Conservation (phyloP, 2,797 vertebrate genomes). For the Peromyscus attwateri region DNA sequence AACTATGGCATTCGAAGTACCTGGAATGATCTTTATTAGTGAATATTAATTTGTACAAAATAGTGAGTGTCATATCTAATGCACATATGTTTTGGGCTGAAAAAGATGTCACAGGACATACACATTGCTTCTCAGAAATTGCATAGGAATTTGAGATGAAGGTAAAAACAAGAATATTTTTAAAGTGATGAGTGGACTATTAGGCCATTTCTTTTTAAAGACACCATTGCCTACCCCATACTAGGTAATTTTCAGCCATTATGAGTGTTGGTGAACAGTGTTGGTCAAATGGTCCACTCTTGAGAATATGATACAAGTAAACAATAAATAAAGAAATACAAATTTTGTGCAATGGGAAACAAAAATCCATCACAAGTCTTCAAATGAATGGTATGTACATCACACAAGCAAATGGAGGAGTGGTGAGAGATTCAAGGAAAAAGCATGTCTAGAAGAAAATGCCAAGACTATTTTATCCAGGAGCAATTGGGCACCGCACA, state of each 20-base stretch:
- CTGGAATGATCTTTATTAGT: background rate
- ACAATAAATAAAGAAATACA: background rate
- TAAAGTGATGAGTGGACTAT: background rate
- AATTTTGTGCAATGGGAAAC: background rate
- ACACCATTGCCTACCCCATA: too few relatives aligned
- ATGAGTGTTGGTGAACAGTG: background rate
- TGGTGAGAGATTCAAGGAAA: background rate
- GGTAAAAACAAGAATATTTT: background rate
- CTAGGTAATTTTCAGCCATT: background rate
- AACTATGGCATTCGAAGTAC: background rate
- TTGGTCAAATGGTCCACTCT: background rate
- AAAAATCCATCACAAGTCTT: constrained; percentile 18
- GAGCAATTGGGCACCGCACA: too few relatives aligned
- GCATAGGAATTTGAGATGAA: background rate
- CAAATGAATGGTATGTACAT: background rate
- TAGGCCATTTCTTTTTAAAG: background rate
- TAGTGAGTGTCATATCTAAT: background rate
- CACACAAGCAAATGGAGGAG: background rate
- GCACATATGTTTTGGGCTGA: background rate
- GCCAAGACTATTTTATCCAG: background rate
- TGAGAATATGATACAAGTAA: background rate
- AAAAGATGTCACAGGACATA: background rate
- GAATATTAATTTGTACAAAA: background rate
- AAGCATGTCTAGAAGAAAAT: background rate
- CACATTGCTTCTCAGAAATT: background rate